These are phyloP conservation scores for Dendroctonus valens DNA, from an alignment of 1,140 invertebrate species.

Conservation along the genomic window DNA sequence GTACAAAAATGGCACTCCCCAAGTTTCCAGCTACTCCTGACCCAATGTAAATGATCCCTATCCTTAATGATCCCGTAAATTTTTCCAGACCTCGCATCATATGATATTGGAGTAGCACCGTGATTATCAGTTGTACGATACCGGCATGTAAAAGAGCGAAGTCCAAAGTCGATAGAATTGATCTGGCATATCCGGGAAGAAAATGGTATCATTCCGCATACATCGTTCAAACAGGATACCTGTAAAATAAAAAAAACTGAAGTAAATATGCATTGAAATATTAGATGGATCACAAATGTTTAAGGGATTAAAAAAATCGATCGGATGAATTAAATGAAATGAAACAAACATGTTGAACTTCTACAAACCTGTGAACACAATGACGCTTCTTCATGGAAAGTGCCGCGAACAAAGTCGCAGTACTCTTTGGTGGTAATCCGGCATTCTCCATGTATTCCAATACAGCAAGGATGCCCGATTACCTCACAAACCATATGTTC, in stretches of 20 bases:
- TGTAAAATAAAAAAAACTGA: no score
- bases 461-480: no score
- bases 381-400: conserved; percentile 95
- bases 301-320: no score
- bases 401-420: no score
- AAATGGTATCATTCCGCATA: conserved; percentile 99
- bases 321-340: no score
- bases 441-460: no score
- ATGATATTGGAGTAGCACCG: no score
- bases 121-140: conserved; percentile 85
- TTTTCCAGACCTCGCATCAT: conserved; percentile 96
- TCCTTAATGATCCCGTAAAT: conserved; percentile 87
- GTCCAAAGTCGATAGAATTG: conserved; percentile 97
- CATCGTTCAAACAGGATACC: conserved; percentile 95
- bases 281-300: no score
- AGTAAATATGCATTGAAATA: no score
- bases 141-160: conserved; percentile 97
- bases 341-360: no score
- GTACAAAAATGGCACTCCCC: conserved; percentile 95
- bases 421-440: no score
- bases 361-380: conserved; percentile 99
- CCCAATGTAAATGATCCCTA: conserved; percentile 91
- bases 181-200: conserved; percentile 86
- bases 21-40: conserved; percentile 95
- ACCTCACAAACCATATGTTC: no score